Evolutionary conservation across 1,140 invertebrate genomes (phyloP), one percentile per base, ranked within the genome.

Genomic region (Propsilocerus akamusi): DNA sequence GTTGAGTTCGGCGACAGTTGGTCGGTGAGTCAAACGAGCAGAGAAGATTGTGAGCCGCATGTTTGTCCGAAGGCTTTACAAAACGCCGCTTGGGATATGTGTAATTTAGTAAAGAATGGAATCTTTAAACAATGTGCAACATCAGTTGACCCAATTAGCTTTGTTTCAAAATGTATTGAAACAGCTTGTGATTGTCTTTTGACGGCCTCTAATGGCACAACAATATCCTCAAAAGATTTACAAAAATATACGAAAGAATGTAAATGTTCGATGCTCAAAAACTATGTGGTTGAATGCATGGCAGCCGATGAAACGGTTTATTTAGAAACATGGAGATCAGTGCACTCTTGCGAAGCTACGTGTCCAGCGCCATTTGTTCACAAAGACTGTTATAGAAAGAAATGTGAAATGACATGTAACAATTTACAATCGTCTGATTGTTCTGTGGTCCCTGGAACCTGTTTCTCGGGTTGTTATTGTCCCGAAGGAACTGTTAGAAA

Each of bases 401-500:
- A 68, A 46, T 89, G 86, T 63, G 84, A 88, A 59, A 73, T 75
- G 3, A 75, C 74, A 0, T 90, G 86, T 57, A 71, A 75, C 46
- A 75, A 74, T 50, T 54, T 82, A 26, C 67, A 70, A 28, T 64
- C 73, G 26, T 63, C 68, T 6, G 68, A 77, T 48, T 86, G 83
- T 57, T 74, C 80, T 0, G 54, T 66, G 22, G 67, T 76, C 32
- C 67, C 73, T 1, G 74, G 76, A 10, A 68, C 74, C 11, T 89
- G 86, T 60, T 83, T 84, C 60, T 72, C 82, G 1, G 86, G 86
- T 26, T 90, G 86, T 63, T 89, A 85, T 63, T 89, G 86, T 58
- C 83, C 85, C 1, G 76, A 81, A 37, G 85, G 84, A 41, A 72
- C 73, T 20, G 78, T 89, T 0, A 68, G 81, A 1, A 75, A 78